A percentile compares a stretch with the other conserved stretches of the same genome.
Evolutionary conservation across 2,113 vertebrate species (phyloP).

Genomic region (Peromyscus maniculatus): DNA sequence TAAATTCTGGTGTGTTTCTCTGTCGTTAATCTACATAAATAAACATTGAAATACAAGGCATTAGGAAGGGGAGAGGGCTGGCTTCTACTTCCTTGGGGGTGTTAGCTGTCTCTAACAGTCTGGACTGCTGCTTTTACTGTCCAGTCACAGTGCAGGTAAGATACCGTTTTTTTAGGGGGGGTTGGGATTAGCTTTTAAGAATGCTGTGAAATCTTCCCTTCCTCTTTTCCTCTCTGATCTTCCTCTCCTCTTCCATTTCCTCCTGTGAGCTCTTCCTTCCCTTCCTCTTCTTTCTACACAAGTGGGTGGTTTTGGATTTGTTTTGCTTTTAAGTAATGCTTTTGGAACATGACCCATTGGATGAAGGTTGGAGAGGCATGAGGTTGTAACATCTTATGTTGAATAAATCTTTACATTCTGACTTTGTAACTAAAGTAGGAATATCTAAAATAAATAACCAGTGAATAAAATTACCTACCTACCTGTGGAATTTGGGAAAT

Average conservation of each 20-base stretch:
- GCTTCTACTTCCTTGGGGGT: not conserved
- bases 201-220: not conserved
- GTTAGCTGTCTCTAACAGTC: not conserved
- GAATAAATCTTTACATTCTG: not conserved
- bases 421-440: not conserved
- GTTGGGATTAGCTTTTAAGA: not conserved
- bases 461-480: not conserved
- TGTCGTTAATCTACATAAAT: conserved; percentile 27
- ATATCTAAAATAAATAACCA: not conserved
- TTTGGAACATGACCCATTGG: not conserved
- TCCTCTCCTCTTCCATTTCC: not conserved
- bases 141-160: not conserved
- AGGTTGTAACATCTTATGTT: not conserved
- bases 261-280: not conserved
- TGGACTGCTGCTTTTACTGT: not conserved
- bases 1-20: not conserved
- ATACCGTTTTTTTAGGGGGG: not conserved
- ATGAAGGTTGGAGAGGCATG: not conserved
- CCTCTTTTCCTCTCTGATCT: not conserved
- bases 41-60: conserved; percentile 23
- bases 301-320: not conserved
- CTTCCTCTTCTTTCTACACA: not conserved
- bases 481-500: not conserved
- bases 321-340: not conserved
- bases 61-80: not conserved